Conservation (phyloP, 2,888 invertebrate species). For the Tenodera sinensis region DNA sequence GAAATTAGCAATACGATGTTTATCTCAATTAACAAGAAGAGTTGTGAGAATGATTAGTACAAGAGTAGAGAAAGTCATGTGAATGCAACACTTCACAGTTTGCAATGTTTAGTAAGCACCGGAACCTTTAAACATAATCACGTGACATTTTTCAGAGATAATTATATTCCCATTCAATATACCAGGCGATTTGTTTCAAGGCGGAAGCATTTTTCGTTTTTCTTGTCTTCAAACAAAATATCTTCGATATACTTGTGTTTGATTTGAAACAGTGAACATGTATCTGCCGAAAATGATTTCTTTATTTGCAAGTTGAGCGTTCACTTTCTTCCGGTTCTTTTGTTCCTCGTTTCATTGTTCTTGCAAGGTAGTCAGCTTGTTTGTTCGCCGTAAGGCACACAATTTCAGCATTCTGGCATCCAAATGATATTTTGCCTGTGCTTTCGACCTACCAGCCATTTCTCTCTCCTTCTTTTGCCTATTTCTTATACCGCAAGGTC, state of each 20-base stretch:
- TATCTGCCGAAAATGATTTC: not conserved
- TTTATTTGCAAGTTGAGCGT: not conserved
- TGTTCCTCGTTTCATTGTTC: not conserved
- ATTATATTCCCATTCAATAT: too few species aligned
- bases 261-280: not conserved
- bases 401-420: not conserved
- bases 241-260: not conserved
- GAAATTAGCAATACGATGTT: too few species aligned
- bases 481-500: not conserved
- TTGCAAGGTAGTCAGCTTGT: not conserved
- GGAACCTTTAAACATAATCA: too few species aligned
- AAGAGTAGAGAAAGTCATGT: too few species aligned
- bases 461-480: not conserved
- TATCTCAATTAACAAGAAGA: too few species aligned
- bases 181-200: too few species aligned
- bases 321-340: not conserved
- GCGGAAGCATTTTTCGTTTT: not conserved
- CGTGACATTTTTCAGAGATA: too few species aligned
- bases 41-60: too few species aligned
- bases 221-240: not conserved
- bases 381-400: not conserved
- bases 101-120: too few species aligned
- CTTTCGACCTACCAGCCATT: not conserved
- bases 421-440: not conserved
- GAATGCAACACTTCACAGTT: too few species aligned